Conservation (phyloP, 2,797 vertebrate species). For the Hapalemur alaotrensis region DNA sequence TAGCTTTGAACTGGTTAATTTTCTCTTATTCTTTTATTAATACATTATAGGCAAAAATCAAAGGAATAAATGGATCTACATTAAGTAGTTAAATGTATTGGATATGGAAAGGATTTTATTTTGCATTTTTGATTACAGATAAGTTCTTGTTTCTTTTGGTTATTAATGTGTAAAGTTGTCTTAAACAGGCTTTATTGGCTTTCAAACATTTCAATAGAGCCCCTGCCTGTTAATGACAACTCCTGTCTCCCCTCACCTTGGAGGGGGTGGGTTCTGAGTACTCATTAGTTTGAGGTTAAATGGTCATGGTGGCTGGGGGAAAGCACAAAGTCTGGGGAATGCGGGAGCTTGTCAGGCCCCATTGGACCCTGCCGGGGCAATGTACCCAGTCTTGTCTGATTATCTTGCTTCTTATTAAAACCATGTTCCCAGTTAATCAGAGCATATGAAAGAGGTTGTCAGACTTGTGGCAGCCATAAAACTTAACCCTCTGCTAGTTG, state of each 20-base stretch:
- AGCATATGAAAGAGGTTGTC: not conserved
- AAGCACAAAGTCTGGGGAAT: not conserved
- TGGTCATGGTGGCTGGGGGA: not conserved
- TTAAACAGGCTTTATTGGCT: conserved; percentile 4
- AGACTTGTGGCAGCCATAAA: not conserved
- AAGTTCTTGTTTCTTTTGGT: not conserved
- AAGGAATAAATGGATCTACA: not conserved
- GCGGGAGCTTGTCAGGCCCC: not conserved
- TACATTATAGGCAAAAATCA: not conserved
- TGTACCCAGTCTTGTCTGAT: not conserved
- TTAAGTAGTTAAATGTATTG: not conserved
- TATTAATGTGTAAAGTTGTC: not conserved
- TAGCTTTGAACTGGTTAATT: conserved; percentile 49
- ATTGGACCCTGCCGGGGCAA: not conserved
- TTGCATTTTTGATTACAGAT: conserved; percentile 11
- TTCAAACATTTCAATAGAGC: not conserved
- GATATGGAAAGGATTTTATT: conserved; percentile 12
- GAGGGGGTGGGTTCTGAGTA: not conserved
- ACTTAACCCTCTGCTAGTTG: not conserved
- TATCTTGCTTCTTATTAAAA: not conserved
- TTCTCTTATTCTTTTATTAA: conserved; percentile 47
- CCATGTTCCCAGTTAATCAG: not conserved
- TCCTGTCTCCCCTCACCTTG: not conserved
- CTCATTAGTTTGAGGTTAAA: not conserved
- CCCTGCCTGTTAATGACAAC: not conserved